Base-by-base conservation (phyloP, 2,888 invertebrate species). In the Trissolcus japonicus region DNA sequence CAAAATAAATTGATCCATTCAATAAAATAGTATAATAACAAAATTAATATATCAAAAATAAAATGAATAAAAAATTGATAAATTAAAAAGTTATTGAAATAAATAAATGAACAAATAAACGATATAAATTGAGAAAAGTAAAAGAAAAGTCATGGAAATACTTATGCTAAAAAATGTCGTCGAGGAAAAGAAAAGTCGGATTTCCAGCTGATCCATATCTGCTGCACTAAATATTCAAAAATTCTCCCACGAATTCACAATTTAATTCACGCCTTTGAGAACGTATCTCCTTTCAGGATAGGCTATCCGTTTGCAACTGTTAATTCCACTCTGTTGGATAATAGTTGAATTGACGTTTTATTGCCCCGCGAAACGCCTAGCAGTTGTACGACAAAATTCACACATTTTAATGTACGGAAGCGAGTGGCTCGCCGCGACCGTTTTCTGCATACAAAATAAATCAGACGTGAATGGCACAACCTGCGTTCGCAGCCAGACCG, bases 361-460 rank as follows among this genome's bases (percentile, higher is more conserved):
- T 65, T 57, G 73, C 77, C 60, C 50, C 35, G 48, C 46, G 53
- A 67, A 66, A 56, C 29, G 57, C 55, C 67, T 68, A 63, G 60
- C 73, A 73, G 53, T 55, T 14, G 51, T 66, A 65, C 67, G 73
- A 65, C 59, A 77, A 77, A 77, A 77, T 72, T 77, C 72, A 62
- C 73, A 77, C 68, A 50, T 61, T 41, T 72, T 57, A 67, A 61
- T 57, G 71, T 54, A 40, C 56, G 55, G 56, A 66, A 67, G 51
- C 55, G 29, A 55, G 65, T 51, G 53, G 54, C 51, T 19, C 46
- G 25, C 29, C 19, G 41, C 40, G 41, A 35, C 21, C 55, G 41
- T 51, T 35, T 9, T 35, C 25, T 51, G 29, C 14, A 54, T 46
- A 59, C 43, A 54, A 72, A 73, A 66, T 69, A 69, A 65, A 76